Percentiles rank a stretch among this genome's conserved stretches.
phyloP scores from a whole-genome alignment of 2,113 vertebrate species.

The Cheilinus undulatus region DNA sequence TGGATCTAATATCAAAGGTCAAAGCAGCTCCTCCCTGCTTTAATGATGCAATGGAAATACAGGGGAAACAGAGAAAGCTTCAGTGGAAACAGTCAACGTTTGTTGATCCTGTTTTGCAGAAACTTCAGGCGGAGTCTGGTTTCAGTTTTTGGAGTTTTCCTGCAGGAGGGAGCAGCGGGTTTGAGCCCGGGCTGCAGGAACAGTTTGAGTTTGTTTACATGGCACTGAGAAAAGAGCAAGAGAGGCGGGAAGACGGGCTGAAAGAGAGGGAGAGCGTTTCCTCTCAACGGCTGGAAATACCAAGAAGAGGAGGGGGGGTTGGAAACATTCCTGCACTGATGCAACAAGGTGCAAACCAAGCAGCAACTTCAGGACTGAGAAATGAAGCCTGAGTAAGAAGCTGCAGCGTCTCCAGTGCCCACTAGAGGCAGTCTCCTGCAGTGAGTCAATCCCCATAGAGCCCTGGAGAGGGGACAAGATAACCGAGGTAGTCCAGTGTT shows the following conservation, averaged over 20 bases:
- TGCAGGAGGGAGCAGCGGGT: background rate
- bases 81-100: background rate
- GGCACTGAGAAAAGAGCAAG: background rate
- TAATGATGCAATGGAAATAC: slow-evolving; percentile 21
- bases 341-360: slow-evolving; percentile 26
- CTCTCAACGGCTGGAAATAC: slow-evolving; percentile 39
- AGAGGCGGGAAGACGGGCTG: background rate
- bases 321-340: slow-evolving; percentile 42
- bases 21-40: background rate
- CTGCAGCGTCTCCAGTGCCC: background rate
- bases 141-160: background rate
- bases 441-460: background rate
- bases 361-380: too few relatives aligned
- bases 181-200: background rate
- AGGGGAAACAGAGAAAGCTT: background rate
- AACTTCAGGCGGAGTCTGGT: background rate
- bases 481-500: too few relatives aligned
- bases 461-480: too few relatives aligned
- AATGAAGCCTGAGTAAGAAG: background rate
- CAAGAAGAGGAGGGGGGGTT: background rate
- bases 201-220: slow-evolving; percentile 20
- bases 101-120: slow-evolving; percentile 2
- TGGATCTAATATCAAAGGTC: background rate
- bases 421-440: background rate
- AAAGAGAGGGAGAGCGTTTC: slow-evolving; percentile 10